Percentiles rank a stretch among this genome's conserved stretches.
These are phyloP conservation scores for Pachycephala philippinensis DNA, from an alignment of 2,113 vertebrate species.

Conservation along the genomic window DNA sequence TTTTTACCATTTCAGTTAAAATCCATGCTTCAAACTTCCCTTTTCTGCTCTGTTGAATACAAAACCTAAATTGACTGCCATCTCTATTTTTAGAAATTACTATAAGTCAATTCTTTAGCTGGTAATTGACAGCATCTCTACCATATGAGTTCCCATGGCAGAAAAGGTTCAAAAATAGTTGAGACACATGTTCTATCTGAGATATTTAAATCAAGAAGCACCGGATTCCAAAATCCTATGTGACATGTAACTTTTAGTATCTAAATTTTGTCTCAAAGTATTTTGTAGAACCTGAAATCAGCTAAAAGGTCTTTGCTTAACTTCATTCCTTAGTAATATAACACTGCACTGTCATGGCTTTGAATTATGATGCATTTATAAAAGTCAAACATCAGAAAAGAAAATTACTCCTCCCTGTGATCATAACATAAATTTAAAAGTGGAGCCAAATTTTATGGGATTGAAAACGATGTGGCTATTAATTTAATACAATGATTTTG, in stretches of 20 bases:
- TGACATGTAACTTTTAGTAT: neutral
- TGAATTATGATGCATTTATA: neutral
- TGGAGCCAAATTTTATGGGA: neutral
- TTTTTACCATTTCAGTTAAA: neutral
- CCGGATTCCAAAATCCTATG: neutral
- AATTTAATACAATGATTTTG: neutral
- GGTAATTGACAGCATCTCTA: neutral
- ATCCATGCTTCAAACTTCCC: neutral
- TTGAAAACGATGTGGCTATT: neutral
- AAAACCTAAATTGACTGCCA: neutral
- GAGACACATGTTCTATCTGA: neutral
- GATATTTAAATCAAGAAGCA: neutral
- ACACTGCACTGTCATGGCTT: neutral
- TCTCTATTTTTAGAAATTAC: neutral
- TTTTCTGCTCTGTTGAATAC: neutral
- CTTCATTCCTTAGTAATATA: neutral
- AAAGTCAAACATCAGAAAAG: conserved; percentile 9
- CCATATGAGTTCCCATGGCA: neutral
- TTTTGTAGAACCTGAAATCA: neutral
- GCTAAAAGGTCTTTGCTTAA: neutral
- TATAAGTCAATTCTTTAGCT: neutral
- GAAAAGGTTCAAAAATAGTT: neutral
- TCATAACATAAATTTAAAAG: neutral
- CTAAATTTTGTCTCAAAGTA: neutral
- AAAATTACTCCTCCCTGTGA: neutral